Conservation (phyloP, 2,113 vertebrate species). For the Micronisus gabar region DNA sequence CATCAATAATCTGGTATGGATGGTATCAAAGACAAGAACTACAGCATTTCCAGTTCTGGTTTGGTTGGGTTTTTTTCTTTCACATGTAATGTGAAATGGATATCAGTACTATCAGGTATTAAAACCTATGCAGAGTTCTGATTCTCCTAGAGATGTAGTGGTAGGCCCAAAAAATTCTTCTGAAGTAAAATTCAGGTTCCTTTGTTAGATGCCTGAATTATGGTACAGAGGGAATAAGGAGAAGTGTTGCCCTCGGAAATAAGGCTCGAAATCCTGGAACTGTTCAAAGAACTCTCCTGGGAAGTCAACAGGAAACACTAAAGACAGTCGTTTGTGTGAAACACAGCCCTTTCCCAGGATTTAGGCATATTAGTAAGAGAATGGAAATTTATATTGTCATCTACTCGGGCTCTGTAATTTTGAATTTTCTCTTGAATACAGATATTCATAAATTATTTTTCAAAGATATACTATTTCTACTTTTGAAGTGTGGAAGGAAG, state of each 20-base stretch:
- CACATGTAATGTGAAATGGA: background rate
- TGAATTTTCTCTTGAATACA: background rate
- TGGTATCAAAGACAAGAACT: background rate
- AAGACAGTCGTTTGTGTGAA: background rate
- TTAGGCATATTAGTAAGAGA: background rate
- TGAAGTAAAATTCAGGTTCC: background rate
- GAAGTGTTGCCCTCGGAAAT: background rate
- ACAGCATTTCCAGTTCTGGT: background rate
- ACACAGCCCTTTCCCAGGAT: background rate
- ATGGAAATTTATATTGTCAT: background rate
- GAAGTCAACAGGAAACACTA: background rate
- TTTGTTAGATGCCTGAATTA: background rate
- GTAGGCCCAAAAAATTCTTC: background rate
- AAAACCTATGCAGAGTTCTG: background rate
- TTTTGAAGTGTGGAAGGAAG: background rate
- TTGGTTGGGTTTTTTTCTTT: background rate
- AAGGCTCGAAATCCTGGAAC: background rate
- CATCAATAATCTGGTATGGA: background rate
- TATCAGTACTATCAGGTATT: background rate
- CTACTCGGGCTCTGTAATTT: background rate
- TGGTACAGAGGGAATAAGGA: background rate
- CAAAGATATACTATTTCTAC: background rate
- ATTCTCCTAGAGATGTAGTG: background rate
- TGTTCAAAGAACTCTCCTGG: background rate
- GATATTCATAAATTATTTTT: background rate